Percentiles rank a stretch among this genome's conserved stretches.
These are phyloP conservation scores for Phainopepla nitens DNA, from an alignment of 2,113 vertebrate species.

Conservation along the genomic window DNA sequence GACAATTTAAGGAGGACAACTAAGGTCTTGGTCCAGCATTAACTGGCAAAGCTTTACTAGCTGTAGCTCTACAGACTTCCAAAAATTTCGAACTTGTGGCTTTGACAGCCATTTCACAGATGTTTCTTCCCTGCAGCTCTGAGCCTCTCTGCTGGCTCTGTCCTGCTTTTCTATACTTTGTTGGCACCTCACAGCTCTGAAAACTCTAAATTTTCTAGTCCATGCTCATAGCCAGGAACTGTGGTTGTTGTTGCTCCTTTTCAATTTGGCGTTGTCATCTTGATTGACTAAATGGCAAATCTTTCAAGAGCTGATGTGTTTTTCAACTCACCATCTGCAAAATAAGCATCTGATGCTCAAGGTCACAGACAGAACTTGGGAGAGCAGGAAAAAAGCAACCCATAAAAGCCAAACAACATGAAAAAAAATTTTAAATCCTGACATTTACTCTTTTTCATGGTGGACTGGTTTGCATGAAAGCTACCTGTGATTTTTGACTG, in stretches of 20 bases:
- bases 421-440: background rate
- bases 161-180: background rate
- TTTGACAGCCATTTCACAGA: conserved; percentile 16
- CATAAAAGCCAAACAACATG: background rate
- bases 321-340: background rate
- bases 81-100: background rate
- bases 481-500: background rate
- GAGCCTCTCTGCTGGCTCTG: background rate
- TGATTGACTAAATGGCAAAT: background rate
- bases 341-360: background rate
- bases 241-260: background rate
- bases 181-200: background rate
- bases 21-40: background rate
- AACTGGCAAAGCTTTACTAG: background rate
- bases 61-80: background rate
- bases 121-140: background rate
- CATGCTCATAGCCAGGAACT: background rate
- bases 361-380: background rate
- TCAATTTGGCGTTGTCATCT: background rate
- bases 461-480: background rate
- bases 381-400: background rate
- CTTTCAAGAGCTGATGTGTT: background rate
- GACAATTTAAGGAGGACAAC: background rate
- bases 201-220: background rate
- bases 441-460: background rate